These are phyloP conservation scores for Branchipolynoe longqiensis DNA, from an alignment of 2,888 invertebrate genomes.

Conservation along the genomic window DNA sequence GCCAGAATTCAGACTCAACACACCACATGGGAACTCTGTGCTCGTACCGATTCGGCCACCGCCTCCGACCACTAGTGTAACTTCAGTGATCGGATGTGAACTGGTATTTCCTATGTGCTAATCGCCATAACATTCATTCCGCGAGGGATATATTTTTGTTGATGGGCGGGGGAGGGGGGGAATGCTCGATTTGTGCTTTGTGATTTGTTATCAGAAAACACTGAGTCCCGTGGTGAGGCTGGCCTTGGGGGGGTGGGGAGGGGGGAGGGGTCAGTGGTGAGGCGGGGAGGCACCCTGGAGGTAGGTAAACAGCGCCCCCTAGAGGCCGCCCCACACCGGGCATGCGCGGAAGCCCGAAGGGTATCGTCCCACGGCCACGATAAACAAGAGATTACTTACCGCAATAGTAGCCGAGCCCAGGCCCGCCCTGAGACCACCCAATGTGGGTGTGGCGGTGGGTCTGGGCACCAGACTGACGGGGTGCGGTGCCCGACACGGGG, in stretches of 20 bases:
- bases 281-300: neutral
- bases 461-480: neutral
- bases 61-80: too few relatives aligned
- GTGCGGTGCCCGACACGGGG: too few relatives aligned
- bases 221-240: neutral
- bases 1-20: too few relatives aligned
- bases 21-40: too few relatives aligned
- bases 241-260: neutral
- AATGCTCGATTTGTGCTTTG: too few relatives aligned
- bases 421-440: neutral
- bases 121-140: too few relatives aligned
- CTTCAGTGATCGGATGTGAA: too few relatives aligned
- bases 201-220: too few relatives aligned
- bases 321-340: neutral
- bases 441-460: neutral
- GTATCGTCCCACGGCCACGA: neutral
- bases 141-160: too few relatives aligned
- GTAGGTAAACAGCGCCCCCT: constrained; percentile 16
- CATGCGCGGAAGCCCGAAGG: constrained; percentile 1
- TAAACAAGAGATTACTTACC: constrained; percentile 37
- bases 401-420: constrained; percentile 3
- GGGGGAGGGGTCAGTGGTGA: neutral
- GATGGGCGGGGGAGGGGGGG: too few relatives aligned
- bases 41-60: too few relatives aligned
- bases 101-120: too few relatives aligned